phyloP scores from a whole-genome alignment of 2,113 vertebrate genomes.

The Zosterops japonicus region DNA sequence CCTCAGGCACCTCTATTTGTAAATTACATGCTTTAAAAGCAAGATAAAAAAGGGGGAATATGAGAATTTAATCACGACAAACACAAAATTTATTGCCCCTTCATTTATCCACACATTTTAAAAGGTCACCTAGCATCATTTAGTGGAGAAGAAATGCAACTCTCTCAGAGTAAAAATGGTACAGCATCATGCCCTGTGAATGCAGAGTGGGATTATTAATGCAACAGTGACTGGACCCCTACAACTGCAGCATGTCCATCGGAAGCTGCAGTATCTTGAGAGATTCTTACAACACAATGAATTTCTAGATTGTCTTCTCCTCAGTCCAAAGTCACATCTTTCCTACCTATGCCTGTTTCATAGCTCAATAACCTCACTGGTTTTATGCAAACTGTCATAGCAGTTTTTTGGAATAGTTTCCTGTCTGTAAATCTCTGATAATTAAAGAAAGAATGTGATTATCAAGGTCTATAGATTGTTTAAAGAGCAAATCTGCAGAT shows the following conservation, averaged over 20 bases:
- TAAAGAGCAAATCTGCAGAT: conserved; percentile 23
- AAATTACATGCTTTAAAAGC: conserved; percentile 36
- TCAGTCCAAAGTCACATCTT: neutral
- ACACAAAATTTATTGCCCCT: conserved; percentile 60
- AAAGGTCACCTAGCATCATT: conserved; percentile 51
- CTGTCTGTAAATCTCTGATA: neutral
- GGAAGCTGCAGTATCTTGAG: neutral
- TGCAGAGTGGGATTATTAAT: conserved; percentile 50
- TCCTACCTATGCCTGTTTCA: neutral
- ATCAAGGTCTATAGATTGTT: neutral
- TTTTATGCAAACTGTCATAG: neutral
- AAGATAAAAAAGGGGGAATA: conserved; percentile 35
- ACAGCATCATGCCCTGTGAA: conserved; percentile 18
- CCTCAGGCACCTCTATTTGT: neutral
- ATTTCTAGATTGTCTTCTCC: neutral
- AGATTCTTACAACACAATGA: neutral
- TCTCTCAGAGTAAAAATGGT: conserved; percentile 60
- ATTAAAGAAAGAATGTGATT: neutral
- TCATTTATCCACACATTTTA: conserved; percentile 64
- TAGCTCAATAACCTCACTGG: neutral
- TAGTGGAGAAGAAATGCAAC: conserved; percentile 43
- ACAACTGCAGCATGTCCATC: neutral
- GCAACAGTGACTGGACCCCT: neutral
- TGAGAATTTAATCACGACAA: conserved; percentile 53
- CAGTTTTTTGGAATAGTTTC: neutral